Conservation (phyloP, 2,797 vertebrate genomes). For the Parambassis ranga region DNA sequence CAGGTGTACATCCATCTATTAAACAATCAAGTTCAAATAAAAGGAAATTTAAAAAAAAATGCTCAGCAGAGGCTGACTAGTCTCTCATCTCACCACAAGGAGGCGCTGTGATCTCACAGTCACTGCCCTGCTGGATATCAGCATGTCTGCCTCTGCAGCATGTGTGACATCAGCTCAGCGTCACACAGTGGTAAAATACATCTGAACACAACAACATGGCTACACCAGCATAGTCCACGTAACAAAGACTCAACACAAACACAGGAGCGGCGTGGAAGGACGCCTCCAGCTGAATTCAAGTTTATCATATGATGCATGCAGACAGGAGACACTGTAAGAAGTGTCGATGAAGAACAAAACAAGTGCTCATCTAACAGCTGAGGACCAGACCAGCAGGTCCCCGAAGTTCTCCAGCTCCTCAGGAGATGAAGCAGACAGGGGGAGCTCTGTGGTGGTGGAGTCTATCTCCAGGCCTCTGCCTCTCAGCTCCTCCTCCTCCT, state of each 20-base stretch:
- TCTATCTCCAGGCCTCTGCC: too few species aligned
- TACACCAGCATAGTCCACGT: slow-evolving; percentile 82
- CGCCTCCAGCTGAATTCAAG: slow-evolving; percentile 49
- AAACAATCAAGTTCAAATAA: too few species aligned
- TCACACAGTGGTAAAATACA: slow-evolving; percentile 62
- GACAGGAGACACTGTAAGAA: slow-evolving; percentile 41
- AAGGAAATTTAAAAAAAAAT: too few species aligned
- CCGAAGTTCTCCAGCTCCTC: too few species aligned
- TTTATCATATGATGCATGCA: slow-evolving; percentile 60
- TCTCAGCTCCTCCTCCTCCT: too few species aligned
- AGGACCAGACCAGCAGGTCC: slow-evolving; percentile 80
- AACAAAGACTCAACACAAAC: slow-evolving; percentile 16
- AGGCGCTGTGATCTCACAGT: slow-evolving; percentile 17
- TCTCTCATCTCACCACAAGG: slow-evolving; percentile 20
- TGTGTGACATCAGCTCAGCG: slow-evolving; percentile 61
- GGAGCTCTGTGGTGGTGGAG: too few species aligned
- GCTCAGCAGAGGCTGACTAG: too few species aligned
- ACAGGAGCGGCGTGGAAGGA: too few species aligned
- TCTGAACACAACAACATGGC: slow-evolving; percentile 58
- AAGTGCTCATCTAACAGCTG: slow-evolving; percentile 60
- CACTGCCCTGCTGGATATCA: too few species aligned
- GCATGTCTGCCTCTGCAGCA: slow-evolving; percentile 73
- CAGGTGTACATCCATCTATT: too few species aligned
- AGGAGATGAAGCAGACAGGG: too few species aligned
- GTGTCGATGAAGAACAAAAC: slow-evolving; percentile 21